Evolutionary conservation across 2,797 vertebrate species (phyloP), one percentile per base, ranked within the genome.

Genomic region (Dicrostonyx torquatus): DNA sequence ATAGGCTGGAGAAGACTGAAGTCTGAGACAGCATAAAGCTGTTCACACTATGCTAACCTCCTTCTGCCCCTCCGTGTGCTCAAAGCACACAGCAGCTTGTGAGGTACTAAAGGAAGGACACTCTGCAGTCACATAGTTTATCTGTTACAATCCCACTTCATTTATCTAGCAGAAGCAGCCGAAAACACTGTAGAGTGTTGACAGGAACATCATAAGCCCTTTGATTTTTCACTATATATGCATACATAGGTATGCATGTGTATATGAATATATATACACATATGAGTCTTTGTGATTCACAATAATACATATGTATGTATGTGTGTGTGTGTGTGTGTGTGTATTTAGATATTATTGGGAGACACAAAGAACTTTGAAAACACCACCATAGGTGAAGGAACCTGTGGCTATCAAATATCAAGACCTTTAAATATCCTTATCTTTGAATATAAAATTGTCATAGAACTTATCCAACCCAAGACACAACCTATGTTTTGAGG

Each of bases 341-440:
- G 64, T 22, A 66, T 66, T 66, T 34, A 34, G 14, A 34, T 34
- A 66, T 15, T 89, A 70, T 13, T 37, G 45, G 60, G 60, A 91
- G 31, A 93, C 29, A 82, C 43, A 9, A 15, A 90, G 82, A 88
- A 68, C 31, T 86, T 77, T 78, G 72, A 93, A 95, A 93, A 60
- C 58, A 90, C 3, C 13, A 87, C 86, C 10, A 15, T 78, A 93
- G 66, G 24, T 53, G 40, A 90, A 93, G 37, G 77, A 60, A 34
- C 77, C 89, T 55, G 66, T 97, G 91, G 68, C 37, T 90, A 87
- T 84, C 24, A 37, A 77, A 80, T 80, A 80, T 43, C n/a, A 37
- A 93, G 70, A 87, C 6, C 20, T 58, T 58, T 58, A 58, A 22
- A 58, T 93, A 2, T 60, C 60, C 84, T 91, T 72, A 94, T 82